Base-by-base conservation (phyloP, 37 sponge, comb jelly and placozoan species). In the Oopsacas minuta region DNA sequence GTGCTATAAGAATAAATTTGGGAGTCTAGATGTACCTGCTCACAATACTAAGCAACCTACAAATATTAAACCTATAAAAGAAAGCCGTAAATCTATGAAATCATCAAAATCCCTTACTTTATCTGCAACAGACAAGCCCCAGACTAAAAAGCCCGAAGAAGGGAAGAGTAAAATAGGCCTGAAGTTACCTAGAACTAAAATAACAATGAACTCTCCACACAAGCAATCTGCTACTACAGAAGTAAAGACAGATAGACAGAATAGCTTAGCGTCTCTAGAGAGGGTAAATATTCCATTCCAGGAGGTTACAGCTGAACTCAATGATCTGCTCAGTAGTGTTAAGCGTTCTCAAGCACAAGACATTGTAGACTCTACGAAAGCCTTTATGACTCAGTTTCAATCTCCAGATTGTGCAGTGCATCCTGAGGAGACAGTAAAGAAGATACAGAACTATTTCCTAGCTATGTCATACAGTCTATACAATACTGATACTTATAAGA, bases 1-100 rank as follows among this genome's bases (percentile, higher is more conserved):
- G 39, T 95, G 95, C 84, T 91, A 86, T 89, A 92, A 91, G 84
- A 12, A n/a, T 3, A 61, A 61, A 34, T 61, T 61, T 34, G 75
- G 75, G 1, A 25, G 28, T 10, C 30, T 61, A n/a, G 75, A 61
- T 34, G 75, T 61, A 3, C 75, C 20, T 12, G 20, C 17, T n/a
- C 22, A 61, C 75, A 61, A 12, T 25, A 34, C 28, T 10, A 61
- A 61, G 22, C 30, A 25, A 3, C 30, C 75, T 3, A 32, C 75
- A 7, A 3, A 5, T 34, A 12, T 3, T 10, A n/a, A 61, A n/a
- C 28, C 75, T 34, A 3, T 34, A 5, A 61, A 61, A 34, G 75
- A 61, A 61, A 3, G 28, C 30, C 75, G 75, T 3, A 10, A n/a
- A 5, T 3, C 28, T n/a, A 7, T 61, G 75, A 42, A 42, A 15